A percentile compares a stretch with the other conserved stretches of the same genome.
Conservation (phyloP, 2,888 invertebrate species). For the Rutpela maculata region DNA sequence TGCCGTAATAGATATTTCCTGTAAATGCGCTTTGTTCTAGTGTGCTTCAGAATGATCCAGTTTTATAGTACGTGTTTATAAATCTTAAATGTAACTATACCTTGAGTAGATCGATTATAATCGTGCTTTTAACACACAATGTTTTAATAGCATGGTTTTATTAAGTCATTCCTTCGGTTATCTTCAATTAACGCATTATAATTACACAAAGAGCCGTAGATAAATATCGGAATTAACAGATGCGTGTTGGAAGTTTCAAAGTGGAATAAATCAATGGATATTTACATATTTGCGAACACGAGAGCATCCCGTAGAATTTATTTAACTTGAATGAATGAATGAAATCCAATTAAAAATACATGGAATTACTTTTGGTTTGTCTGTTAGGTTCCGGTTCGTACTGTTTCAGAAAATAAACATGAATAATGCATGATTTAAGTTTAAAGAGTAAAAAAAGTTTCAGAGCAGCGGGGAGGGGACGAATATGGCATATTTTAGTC, state of each 20-base stretch:
- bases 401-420: background rate
- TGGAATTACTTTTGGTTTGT: no score
- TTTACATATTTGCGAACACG: constrained; percentile 11
- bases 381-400: background rate
- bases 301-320: background rate
- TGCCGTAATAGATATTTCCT: background rate
- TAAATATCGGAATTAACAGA: constrained; percentile 21
- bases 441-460: no score
- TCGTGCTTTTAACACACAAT: constrained; percentile 10
- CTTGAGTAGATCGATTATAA: background rate
- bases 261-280: constrained; percentile 19
- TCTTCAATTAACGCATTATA: constrained; percentile 7
- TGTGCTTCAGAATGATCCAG: background rate
- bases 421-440: background rate
- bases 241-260: constrained; percentile 8
- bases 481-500: no score
- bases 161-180: constrained; percentile 11
- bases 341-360: no score
- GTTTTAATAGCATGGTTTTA: background rate
- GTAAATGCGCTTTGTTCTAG: background rate
- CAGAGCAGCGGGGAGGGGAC: no score
- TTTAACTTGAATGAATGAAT: background rate
- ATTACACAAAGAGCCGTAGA: background rate
- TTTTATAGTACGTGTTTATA: background rate
- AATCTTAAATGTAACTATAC: background rate